phyloP scores from a whole-genome alignment of 2,113 vertebrate genomes.

The Platysteira castanea region DNA sequence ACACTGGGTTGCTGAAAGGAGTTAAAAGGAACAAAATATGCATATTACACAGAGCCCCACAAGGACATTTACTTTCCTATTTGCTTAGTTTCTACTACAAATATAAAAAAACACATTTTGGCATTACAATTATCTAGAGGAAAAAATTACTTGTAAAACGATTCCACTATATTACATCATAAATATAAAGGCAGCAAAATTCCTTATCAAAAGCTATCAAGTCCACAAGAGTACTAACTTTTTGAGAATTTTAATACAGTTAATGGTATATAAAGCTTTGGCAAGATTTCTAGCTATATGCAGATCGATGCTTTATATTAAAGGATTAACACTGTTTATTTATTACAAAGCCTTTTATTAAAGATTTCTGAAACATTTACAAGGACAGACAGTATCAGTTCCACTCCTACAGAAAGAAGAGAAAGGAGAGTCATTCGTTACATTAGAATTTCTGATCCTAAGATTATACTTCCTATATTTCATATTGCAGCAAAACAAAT shows the following conservation, averaged over 20 bases:
- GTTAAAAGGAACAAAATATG: not conserved
- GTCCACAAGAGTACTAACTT: not conserved
- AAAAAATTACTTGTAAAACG: not conserved
- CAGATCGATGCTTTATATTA: not conserved
- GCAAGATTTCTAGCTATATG: not conserved
- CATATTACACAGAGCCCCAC: not conserved
- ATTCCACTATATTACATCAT: not conserved
- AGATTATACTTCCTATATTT: not conserved
- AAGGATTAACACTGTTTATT: not conserved
- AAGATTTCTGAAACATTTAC: not conserved
- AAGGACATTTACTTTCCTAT: not conserved
- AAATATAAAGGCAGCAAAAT: not conserved
- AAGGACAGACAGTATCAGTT: not conserved
- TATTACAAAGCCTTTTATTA: not conserved
- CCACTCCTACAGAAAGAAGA: not conserved
- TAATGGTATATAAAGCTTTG: not conserved
- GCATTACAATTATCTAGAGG: accelerated
- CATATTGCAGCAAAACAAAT: not conserved
- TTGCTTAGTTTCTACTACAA: not conserved
- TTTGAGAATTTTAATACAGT: not conserved
- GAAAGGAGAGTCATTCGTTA: not conserved
- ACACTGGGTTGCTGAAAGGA: conserved; percentile 86
- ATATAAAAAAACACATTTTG: not conserved
- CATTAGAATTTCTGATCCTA: not conserved
- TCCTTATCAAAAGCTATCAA: not conserved